Conservation (phyloP, 1,140 invertebrate genomes). For the Arctopsyche grandis region DNA sequence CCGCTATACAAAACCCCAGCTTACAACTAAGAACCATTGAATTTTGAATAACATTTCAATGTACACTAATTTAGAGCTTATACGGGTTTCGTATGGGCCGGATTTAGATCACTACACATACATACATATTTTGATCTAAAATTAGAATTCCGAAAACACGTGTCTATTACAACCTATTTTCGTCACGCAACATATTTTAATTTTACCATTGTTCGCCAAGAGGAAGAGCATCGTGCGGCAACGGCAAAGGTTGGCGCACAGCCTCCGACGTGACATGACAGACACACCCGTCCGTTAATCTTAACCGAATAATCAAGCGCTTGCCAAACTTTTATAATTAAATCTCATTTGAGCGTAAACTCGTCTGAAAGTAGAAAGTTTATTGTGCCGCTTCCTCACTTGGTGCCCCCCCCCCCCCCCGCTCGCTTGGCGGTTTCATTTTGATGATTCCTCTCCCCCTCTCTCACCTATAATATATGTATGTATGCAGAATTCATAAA, state of each 20-base stretch:
- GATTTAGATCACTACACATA: background rate
- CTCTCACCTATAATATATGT: background rate
- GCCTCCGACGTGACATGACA: background rate
- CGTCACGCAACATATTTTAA: no score
- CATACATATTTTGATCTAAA: background rate
- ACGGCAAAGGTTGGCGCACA: background rate
- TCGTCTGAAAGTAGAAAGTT: constrained; percentile 4
- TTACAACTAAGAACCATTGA: no score
- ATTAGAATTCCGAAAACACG: no score
- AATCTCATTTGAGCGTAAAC: constrained; percentile 22
- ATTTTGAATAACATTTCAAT: no score
- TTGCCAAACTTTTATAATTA: constrained; percentile 21
- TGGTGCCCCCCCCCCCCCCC: background rate
- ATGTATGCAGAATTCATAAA: no score
- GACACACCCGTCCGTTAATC: constrained; percentile 1
- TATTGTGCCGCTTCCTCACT: constrained; percentile 2
- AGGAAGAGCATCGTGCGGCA: no score
- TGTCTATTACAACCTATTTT: no score
- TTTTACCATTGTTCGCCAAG: no score
- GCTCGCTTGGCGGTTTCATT: background rate
- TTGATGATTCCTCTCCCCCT: background rate
- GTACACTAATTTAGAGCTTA: no score
- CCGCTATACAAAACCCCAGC: no score
- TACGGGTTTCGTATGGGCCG: no score
- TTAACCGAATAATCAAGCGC: constrained; percentile 19